phyloP scores from a whole-genome alignment of 2,797 vertebrate genomes.

The Lemur catta region DNA sequence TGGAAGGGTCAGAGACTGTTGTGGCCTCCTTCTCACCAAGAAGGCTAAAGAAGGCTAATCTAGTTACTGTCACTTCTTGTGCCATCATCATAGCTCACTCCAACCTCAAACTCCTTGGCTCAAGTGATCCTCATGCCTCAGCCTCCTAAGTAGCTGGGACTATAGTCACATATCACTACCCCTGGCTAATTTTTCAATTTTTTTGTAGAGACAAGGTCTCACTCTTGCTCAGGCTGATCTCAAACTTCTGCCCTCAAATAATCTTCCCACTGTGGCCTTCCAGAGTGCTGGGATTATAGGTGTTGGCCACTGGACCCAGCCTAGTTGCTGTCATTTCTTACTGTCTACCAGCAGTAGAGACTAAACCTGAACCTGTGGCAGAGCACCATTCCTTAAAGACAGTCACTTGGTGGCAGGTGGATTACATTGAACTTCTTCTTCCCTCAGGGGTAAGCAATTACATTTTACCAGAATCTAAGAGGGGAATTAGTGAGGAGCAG shows the following conservation, averaged over 20 bases:
- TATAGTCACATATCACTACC: rapidly evolving
- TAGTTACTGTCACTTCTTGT: background rate
- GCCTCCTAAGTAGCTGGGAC: background rate
- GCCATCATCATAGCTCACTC: background rate
- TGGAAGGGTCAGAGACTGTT: background rate
- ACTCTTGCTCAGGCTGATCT: background rate
- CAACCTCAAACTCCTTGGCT: background rate
- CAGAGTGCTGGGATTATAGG: background rate
- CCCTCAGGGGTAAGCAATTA: background rate
- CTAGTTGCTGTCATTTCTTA: background rate
- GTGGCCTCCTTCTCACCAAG: background rate
- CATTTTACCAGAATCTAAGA: background rate
- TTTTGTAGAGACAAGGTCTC: background rate
- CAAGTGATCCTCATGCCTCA: background rate
- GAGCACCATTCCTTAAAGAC: background rate
- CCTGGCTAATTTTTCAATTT: background rate
- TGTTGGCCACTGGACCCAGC: background rate
- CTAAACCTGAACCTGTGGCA: background rate
- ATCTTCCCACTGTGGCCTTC: background rate
- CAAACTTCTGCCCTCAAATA: background rate
- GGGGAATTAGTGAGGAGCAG: background rate
- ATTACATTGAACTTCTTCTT: background rate
- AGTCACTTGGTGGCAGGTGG: background rate
- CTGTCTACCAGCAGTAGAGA: background rate
- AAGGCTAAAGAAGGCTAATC: background rate